Evolutionary conservation across 2,113 vertebrate species (phyloP).

Genomic region (Pollachius pollachius): DNA sequence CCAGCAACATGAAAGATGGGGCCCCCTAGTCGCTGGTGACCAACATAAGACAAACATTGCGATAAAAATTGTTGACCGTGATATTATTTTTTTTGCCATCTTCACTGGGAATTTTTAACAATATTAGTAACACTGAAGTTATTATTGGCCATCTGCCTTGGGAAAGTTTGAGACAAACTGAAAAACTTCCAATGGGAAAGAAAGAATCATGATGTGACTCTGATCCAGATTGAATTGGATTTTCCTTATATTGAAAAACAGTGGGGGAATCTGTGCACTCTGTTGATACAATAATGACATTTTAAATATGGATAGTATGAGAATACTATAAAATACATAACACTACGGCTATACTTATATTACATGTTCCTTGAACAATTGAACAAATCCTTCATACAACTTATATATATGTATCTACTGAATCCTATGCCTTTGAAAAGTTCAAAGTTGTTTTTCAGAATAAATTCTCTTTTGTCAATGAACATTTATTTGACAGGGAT

Average conservation of each 20-base stretch:
- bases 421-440: not conserved
- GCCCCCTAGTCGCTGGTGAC: constrained; percentile 46
- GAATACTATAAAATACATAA: no score
- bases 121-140: constrained; percentile 53
- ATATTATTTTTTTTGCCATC: constrained; percentile 38
- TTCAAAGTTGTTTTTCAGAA: no score
- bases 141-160: constrained; percentile 72
- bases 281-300: no score
- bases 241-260: constrained; percentile 56
- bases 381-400: not conserved
- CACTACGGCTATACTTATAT: not conserved
- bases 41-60: constrained; percentile 52
- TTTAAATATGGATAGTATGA: no score
- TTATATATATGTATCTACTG: not conserved
- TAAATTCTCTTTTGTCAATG: no score
- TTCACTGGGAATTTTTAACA: constrained; percentile 62
- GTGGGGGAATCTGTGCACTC: no score
- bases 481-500: no score
- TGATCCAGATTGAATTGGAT: constrained; percentile 67
- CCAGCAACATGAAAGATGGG: constrained; percentile 66
- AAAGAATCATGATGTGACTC: constrained; percentile 70
- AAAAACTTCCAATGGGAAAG: constrained; percentile 66
- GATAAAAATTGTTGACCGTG: constrained; percentile 59
- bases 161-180: constrained; percentile 69
- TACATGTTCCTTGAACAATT: not conserved